A percentile compares a stretch with the other conserved stretches of the same genome.
Conservation (phyloP, 2,888 invertebrate species). For the Ectropis crepuscularia region DNA sequence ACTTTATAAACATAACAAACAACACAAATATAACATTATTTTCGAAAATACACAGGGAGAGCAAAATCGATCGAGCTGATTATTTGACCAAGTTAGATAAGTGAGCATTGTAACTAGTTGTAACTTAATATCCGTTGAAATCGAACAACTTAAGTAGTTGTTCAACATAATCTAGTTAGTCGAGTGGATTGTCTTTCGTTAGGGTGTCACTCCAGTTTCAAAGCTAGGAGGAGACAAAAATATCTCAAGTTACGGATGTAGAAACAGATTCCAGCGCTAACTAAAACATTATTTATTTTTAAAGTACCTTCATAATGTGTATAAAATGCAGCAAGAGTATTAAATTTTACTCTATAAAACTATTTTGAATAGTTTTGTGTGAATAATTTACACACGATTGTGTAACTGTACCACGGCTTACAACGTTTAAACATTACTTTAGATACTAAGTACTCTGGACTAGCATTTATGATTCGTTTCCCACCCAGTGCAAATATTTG, state of each 20-base stretch:
- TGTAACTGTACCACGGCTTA: too few species aligned
- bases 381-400: background rate
- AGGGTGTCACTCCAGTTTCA: background rate
- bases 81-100: slow-evolving; percentile 6
- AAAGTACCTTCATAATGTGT: too few species aligned
- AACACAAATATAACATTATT: too few species aligned
- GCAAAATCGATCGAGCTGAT: background rate
- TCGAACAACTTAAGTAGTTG: slow-evolving; percentile 18
- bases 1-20: too few species aligned
- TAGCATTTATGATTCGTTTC: too few species aligned
- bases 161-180: slow-evolving; percentile 20
- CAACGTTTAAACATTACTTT: too few species aligned
- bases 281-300: too few species aligned
- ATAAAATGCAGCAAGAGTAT: too few species aligned
- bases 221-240: background rate
- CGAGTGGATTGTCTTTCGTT: slow-evolving; percentile 8
- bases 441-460: too few species aligned
- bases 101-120: slow-evolving; percentile 15
- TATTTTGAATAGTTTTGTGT: too few species aligned
- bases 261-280: too few species aligned
- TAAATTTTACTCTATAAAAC: too few species aligned
- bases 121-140: slow-evolving; percentile 19
- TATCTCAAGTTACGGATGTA: background rate
- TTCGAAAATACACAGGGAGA: background rate
- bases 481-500: background rate